These are phyloP conservation scores for Cydia splendana DNA, from an alignment of 1,140 invertebrate genomes.

Conservation along the genomic window DNA sequence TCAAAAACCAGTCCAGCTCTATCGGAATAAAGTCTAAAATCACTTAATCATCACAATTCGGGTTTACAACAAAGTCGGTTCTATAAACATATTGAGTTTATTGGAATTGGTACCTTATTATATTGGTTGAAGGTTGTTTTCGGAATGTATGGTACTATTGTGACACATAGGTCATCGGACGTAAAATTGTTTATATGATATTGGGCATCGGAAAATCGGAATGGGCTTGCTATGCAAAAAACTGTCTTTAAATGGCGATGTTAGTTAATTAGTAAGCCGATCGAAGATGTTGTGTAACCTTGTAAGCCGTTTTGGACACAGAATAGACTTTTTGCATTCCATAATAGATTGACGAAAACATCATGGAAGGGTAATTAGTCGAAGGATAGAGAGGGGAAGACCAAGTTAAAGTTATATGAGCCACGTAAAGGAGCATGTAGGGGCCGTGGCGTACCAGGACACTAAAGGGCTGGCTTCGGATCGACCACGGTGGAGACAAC, in stretches of 20 bases:
- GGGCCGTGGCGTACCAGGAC: too few relatives aligned
- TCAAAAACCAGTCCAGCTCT: not conserved
- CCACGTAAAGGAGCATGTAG: too few relatives aligned
- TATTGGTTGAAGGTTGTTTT: not conserved
- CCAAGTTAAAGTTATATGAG: too few relatives aligned
- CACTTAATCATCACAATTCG: not conserved
- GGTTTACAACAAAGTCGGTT: constrained; percentile 13
- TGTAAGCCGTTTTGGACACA: not conserved
- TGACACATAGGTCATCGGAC: constrained; percentile 30
- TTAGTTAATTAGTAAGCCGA: not conserved
- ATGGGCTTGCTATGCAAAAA: constrained; percentile 25
- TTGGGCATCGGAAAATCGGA: constrained; percentile 1
- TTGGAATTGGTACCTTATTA: not conserved
- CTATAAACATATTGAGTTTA: constrained; percentile 12
- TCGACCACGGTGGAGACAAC: too few relatives aligned
- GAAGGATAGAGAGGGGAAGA: too few relatives aligned
- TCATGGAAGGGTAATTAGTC: too few relatives aligned
- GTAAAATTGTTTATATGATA: constrained; percentile 27
- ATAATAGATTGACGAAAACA: not conserved
- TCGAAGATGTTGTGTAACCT: not conserved
- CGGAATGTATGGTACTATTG: not conserved
- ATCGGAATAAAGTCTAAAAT: constrained; percentile 12
- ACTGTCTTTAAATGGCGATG: constrained; percentile 1
- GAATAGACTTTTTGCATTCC: too few relatives aligned
- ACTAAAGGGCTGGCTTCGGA: too few relatives aligned